phyloP scores from a whole-genome alignment of 2,888 invertebrate genomes.

The Noctua comes region DNA sequence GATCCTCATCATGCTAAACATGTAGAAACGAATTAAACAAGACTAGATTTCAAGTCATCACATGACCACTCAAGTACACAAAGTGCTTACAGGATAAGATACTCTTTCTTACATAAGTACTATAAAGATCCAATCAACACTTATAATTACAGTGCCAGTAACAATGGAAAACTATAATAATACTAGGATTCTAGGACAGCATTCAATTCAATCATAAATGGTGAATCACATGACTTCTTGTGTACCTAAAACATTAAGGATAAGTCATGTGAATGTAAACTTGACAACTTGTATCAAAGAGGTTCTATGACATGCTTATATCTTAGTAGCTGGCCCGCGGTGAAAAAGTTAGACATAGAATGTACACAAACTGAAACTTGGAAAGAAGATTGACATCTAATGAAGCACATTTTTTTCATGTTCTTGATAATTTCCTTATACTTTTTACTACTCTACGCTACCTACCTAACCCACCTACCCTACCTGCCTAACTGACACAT shows the following conservation, averaged over 20 bases:
- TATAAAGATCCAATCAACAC: conserved; percentile 25
- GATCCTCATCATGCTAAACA: conserved; percentile 18
- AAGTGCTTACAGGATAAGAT: conserved; percentile 1
- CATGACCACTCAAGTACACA: conserved; percentile 35
- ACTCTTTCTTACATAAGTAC: too few species aligned
- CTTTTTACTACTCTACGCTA: too few species aligned
- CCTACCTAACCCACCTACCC: too few species aligned
- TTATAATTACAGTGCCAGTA: conserved; percentile 32
- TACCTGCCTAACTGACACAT: too few species aligned
- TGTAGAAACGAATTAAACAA: conserved; percentile 31
- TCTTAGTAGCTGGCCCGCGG: background rate
- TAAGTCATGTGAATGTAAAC: conserved; percentile 53
- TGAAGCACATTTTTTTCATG: too few species aligned
- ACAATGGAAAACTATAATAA: conserved; percentile 37
- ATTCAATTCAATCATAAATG: conserved; percentile 32
- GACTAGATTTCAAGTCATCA: conserved; percentile 30
- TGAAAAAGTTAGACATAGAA: too few species aligned
- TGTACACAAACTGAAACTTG: too few species aligned
- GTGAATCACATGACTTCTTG: conserved; percentile 58
- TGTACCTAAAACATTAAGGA: conserved; percentile 36
- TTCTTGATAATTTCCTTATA: too few species aligned
- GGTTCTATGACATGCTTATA: background rate
- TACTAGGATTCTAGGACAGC: background rate
- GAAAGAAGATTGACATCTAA: too few species aligned
- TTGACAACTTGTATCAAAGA: conserved; percentile 15